A percentile compares a stretch with the other conserved stretches of the same genome.
Conservation (phyloP, 2,113 vertebrate genomes). For the Halcyon senegalensis region DNA sequence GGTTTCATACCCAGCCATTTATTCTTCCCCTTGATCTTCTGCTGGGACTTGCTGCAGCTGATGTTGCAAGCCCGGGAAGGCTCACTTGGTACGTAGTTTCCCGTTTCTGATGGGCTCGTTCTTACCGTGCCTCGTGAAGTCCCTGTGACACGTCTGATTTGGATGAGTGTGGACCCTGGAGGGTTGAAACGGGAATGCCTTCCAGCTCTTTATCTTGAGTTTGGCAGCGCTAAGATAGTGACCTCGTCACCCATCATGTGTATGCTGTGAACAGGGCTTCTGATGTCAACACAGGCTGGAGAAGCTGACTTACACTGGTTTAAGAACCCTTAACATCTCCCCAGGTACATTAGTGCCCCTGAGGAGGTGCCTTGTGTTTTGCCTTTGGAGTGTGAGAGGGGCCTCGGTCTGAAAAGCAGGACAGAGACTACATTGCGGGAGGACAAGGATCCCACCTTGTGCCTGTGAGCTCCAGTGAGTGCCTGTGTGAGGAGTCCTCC, state of each 20-base stretch:
- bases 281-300: not conserved
- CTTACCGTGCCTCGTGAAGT: not conserved
- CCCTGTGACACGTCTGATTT: rapidly evolving
- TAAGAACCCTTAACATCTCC: not conserved
- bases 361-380: not conserved
- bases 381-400: not conserved
- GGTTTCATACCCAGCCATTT: not conserved
- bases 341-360: not conserved
- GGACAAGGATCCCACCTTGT: not conserved
- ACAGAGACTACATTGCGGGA: rapidly evolving
- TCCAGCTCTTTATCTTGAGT: not conserved
- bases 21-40: conserved; percentile 28
- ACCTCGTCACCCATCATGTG: not conserved
- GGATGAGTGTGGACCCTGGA: not conserved
- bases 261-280: not conserved
- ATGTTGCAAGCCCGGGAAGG: not conserved
- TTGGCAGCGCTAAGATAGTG: not conserved
- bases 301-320: not conserved
- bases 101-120: not conserved
- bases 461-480: not conserved
- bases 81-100: not conserved
- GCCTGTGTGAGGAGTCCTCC: not conserved
- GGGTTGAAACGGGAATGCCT: not conserved
- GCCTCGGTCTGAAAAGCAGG: not conserved
- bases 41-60: conserved; percentile 5